A percentile compares a stretch with the other conserved stretches of the same genome.
These are phyloP conservation scores for Pteronotus mesoamericanus DNA, from an alignment of 2,797 vertebrate genomes.

Conservation along the genomic window DNA sequence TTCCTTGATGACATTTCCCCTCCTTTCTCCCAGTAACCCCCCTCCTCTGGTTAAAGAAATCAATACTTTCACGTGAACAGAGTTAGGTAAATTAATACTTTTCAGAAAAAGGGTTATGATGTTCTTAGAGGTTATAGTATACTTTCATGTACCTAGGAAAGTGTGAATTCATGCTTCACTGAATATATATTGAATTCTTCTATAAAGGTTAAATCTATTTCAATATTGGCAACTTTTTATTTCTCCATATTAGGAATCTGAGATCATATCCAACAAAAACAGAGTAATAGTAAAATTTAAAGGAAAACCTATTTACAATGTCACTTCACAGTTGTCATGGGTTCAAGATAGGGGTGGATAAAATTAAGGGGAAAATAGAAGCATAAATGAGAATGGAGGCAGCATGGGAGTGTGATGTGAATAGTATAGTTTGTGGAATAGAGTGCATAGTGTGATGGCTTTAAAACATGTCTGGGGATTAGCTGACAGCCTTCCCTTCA, in stretches of 20 bases:
- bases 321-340: not conserved
- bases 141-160: conserved; percentile 5
- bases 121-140: not conserved
- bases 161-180: not conserved
- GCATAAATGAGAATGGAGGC: not conserved
- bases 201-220: conserved; percentile 44
- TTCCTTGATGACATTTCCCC: too few species aligned
- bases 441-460: not conserved
- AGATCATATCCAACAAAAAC: not conserved
- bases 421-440: not conserved
- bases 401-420: not conserved
- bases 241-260: not conserved
- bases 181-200: conserved; percentile 42
- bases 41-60: too few species aligned
- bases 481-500: not conserved
- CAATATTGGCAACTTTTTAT: conserved; percentile 34
- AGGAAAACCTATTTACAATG: not conserved
- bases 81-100: not conserved
- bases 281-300: conserved; percentile 4
- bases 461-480: not conserved
- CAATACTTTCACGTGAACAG: not conserved
- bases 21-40: too few species aligned
- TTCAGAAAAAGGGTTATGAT: conserved; percentile 2
- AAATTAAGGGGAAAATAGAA: not conserved
- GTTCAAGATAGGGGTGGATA: not conserved